phyloP scores from a whole-genome alignment of 92 coral and sea anemone species.

The Porites cylindrica region DNA sequence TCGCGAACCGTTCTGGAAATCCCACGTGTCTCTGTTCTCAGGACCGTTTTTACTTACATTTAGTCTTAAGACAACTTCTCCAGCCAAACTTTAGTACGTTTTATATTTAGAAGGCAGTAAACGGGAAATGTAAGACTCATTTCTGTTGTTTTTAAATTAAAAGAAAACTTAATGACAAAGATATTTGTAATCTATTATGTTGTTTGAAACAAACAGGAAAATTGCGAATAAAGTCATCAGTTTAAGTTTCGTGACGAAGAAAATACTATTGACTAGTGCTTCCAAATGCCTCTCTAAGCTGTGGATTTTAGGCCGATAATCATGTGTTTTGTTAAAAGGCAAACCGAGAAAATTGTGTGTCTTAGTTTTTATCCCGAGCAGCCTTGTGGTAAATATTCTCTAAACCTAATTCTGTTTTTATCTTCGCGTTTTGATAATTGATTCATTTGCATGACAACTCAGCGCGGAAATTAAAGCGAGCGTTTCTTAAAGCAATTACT shows the following conservation, averaged over 20 bases:
- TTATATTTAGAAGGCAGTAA: neutral
- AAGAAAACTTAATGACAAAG: neutral
- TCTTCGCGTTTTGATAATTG: conserved; percentile 31
- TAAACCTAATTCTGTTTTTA: conserved; percentile 27
- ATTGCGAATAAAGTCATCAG: neutral
- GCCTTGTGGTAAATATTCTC: conserved; percentile 33
- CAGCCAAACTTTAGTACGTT: conserved; percentile 8
- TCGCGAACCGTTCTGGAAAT: neutral
- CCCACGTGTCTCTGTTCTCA: conserved; percentile 28
- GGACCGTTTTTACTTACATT: neutral
- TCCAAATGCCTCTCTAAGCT: neutral
- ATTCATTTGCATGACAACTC: conserved; percentile 56
- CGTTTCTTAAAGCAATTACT: conserved; percentile 26
- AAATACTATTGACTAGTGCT: neutral
- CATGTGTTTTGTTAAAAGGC: neutral
- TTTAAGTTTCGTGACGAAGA: neutral
- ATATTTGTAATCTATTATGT: conserved; percentile 20
- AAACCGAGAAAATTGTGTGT: conserved; percentile 9
- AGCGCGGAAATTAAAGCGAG: conserved; percentile 45
- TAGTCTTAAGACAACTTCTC: neutral
- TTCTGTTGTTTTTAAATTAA: neutral
- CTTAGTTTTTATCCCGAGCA: conserved; percentile 19
- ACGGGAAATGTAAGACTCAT: too few relatives aligned
- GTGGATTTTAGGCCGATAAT: neutral
- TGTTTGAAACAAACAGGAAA: conserved; percentile 37